Evolutionary conservation across 2,888 invertebrate genomes (phyloP).

Genomic region (Abrostola triplasia): DNA sequence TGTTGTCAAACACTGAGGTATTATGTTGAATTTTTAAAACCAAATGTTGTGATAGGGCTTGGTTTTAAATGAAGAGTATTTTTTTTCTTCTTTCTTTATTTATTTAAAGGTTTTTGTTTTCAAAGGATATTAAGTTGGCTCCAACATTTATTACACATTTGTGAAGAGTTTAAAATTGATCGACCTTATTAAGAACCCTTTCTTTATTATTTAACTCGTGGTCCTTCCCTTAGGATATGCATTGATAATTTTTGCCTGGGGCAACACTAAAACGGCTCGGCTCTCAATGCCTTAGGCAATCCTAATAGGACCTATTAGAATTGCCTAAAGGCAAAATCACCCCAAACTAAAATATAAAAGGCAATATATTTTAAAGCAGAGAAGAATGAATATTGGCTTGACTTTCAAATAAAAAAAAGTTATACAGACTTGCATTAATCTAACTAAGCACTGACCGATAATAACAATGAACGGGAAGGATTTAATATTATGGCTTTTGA

Average conservation of each 20-base stretch:
- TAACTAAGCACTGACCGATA: too few species aligned
- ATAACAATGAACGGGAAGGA: too few species aligned
- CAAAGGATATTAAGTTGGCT: too few species aligned
- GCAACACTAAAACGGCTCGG: slow-evolving; percentile 3
- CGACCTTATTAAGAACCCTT: slow-evolving; percentile 9
- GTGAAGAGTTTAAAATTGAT: not conserved
- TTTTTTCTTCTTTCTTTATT: too few species aligned
- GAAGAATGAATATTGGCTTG: not conserved
- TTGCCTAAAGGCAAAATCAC: slow-evolving; percentile 24
- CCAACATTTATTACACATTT: too few species aligned
- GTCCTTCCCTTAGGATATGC: slow-evolving; percentile 12
- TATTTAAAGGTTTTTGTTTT: too few species aligned
- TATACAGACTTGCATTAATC: too few species aligned
- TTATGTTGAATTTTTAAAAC: not conserved
- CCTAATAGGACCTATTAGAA: slow-evolving; percentile 28
- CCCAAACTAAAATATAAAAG: slow-evolving; percentile 12
- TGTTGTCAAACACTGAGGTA: slow-evolving; percentile 1
- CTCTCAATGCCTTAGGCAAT: too few species aligned
- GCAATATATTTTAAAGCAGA: not conserved
- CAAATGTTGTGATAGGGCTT: not conserved
- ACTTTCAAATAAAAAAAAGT: too few species aligned
- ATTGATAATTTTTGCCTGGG: slow-evolving; percentile 17
- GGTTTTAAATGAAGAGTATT: not conserved
- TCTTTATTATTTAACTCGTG: slow-evolving; percentile 19
- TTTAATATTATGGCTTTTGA: not conserved